Evolutionary conservation across 1,140 invertebrate species (phyloP), one percentile per base, ranked within the genome.

Genomic region (Acromyrmex charruanus): DNA sequence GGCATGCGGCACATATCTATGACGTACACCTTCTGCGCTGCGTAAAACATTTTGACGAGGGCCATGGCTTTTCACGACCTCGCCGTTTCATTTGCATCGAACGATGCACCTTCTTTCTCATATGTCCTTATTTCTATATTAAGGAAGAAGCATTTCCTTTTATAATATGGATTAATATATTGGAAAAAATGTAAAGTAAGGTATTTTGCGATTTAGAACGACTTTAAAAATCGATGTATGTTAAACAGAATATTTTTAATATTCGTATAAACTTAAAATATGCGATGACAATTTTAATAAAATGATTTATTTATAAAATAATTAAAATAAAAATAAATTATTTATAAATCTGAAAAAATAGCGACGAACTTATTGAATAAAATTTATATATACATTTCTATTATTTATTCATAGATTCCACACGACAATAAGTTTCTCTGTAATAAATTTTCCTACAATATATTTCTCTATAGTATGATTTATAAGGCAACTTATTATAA

Each of bases 21-120:
- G 85, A 87, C 61, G 59, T 82, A 84, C 86, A 39, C 77, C 87
- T 87, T 88, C 71, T 79, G 69, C 58, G 55, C 21, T 21, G 61
- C 68, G 86, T 87, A 89, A 89, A 89, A 89, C 88, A 89, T 89
- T 89, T 87, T 89, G 72, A 89, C 63, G 88, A 89, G 58, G 66
- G 25, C 71, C 72, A 65, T 81, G 86, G 61, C 59, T 81, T 88
- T 87, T 87, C 84, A 53, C 68, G 66, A 80, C 61, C 6, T 58
- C 77, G 49, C 28, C 59, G 65, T 77, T 85, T 63, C 66, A 86
- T 86, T 88, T 86, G 87, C 84, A 86, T 75, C 75, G 68, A 85
- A 71, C 63, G 72, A 77, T 71, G 72, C 55, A 10, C 63, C 12
- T 63, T 6, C 59, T 44, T 44, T 28, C 21, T 1, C 39, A 10